Conservation (phyloP, 2,888 invertebrate genomes). For the Ametastegia equiseti region DNA sequence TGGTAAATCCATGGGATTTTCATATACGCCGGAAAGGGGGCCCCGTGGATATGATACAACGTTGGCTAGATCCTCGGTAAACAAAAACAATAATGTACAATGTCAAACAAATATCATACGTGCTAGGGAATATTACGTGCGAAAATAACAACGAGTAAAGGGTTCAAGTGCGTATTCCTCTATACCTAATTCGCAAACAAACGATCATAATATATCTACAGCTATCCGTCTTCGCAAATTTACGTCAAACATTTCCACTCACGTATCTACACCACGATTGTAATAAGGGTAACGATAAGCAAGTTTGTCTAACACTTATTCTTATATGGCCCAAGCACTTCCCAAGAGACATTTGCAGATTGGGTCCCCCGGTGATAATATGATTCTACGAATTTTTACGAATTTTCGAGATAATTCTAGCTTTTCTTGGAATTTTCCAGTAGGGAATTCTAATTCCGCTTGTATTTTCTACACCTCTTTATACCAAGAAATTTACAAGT, state of each 20-base stretch:
- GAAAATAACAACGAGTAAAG: neutral
- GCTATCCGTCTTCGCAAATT: neutral
- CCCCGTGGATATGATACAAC: neutral
- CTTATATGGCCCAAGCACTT: neutral
- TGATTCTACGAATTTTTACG: too few relatives aligned
- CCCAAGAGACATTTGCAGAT: neutral
- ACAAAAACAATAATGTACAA: neutral
- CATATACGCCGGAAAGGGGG: neutral
- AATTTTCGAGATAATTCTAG: too few relatives aligned
- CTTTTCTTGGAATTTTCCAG: too few relatives aligned
- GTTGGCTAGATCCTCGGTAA: slow-evolving; percentile 2
- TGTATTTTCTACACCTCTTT: too few relatives aligned
- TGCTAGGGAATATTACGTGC: slow-evolving; percentile 3
- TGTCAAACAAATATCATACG: slow-evolving; percentile 21
- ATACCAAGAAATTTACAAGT: too few relatives aligned
- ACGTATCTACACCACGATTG: neutral
- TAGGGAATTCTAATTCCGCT: too few relatives aligned
- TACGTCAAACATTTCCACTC: neutral
- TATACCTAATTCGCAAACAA: neutral
- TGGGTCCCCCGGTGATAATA: too few relatives aligned
- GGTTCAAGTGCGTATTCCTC: neutral
- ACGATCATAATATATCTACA: neutral
- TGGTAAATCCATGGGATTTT: neutral
- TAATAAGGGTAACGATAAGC: neutral
- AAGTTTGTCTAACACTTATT: neutral